Base-by-base conservation (phyloP, 2,113 vertebrate species). In the Empidonax alnorum region DNA sequence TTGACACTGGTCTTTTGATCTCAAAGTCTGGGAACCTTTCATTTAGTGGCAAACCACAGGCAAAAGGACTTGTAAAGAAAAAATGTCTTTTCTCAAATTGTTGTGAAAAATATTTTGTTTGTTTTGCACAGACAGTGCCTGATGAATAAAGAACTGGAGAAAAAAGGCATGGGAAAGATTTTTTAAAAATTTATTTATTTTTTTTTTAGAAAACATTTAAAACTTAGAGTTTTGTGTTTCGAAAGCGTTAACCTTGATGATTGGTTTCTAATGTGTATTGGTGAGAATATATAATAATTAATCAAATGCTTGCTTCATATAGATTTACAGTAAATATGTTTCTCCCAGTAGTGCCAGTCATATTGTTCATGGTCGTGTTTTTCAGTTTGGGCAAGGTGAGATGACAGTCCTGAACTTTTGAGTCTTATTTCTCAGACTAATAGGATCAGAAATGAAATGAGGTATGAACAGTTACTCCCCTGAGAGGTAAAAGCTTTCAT, bases 381-480 rank as follows among this genome's bases (percentile, higher is more conserved):
- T 82, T 41, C 49, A 66, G 42, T 87, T 89, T 84, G 58, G 19
- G 30, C 58, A 67, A 59, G 47, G 50, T 77, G 79, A 90, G 25
- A 55, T 86, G 79, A 63, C 61, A 56, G 35, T 63, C 24, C 28
- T 73, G 73, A 94, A 82, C 80, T 90, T 86, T 28, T 33, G 56
- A 74, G 47, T 83, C 58, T 67, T 67, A 59, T 47, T 95, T 93
- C 77, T 94, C 47, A 92, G 91, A 52, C 39, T 67, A 76, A 78
- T 84, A 89, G 69, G 42, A 94, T 96, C 89, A 89, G 88, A 92
- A 95, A 68, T 89, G 56, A 80, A 71, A 2, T 75, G 73, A 95
- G 56, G 73, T 93, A 63, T 92, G 80, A 83, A 71, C 24, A 25
- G 18, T 63, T 74, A 63, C 30, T 92, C 85, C 61, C 55, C 33